Evolutionary conservation across 2,888 invertebrate species (phyloP), one percentile per base, ranked within the genome.

Genomic region (Aleiodes testaceus): DNA sequence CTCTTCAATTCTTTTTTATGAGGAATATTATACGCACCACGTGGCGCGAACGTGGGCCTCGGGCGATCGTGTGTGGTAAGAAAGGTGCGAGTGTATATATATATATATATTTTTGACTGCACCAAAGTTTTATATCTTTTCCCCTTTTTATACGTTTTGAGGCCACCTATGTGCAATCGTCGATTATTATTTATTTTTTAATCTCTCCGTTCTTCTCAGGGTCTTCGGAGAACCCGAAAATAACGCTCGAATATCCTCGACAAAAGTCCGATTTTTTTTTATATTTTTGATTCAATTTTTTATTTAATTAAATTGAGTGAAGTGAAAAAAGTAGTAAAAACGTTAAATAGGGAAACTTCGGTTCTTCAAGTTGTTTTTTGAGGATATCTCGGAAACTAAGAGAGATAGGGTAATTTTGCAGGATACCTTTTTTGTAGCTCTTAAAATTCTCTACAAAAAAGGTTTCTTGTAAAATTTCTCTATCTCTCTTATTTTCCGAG

Each of bases 31-130:
- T 63, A 63, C 20, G 47, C 69, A 61, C 69, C 61, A 61, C 61
- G 69, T 69, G 61, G 59, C 69, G 69, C 50, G 63, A 63, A 63
- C 47, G 63, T 63, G 63, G 9, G 45, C 36, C 69, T 11, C 7
- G 14, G 61, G 69, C 53, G 36, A 69, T 69, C 69, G 69, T 69
- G 69, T 59, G 45, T 67, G 61, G 49, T 49, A 50, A 63, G 4
- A 5, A 18, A 36, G 59, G 59, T 59, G 59, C 59, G 42, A 59
- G 42, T 3, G 18, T 36, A 16, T n/a, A 59, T 59, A 59, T 18
- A 18, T 42, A 11, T 16, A 18, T 59, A 59, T 59, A 42, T 59
- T 59, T 63, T 44, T 44, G 45, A n/a, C 63, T 44, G 61, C 42
- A 61, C 1, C 44, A 42, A 18, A 44, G 20, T 44, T 63, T 63